Conservation (phyloP, 2,888 invertebrate genomes). For the Gymnocheta viridis region DNA sequence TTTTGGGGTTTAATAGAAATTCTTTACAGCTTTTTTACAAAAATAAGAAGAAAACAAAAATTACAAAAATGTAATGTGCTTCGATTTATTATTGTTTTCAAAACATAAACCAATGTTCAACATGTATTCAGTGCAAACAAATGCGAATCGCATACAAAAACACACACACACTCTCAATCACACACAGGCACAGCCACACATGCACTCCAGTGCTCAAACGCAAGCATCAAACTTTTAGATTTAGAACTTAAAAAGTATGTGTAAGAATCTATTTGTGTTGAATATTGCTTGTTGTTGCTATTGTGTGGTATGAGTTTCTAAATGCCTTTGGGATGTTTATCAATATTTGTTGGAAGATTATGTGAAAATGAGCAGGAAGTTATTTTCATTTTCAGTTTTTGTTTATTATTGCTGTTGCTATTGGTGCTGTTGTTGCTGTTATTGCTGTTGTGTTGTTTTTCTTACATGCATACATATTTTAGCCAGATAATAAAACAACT, state of each 20-base stretch:
- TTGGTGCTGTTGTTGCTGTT: conserved; percentile 6
- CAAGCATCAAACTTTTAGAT: conserved; percentile 20
- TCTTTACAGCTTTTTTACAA: conserved; percentile 15
- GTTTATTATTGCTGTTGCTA: conserved; percentile 36
- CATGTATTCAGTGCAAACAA: conserved; percentile 51
- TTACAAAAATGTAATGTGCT: conserved; percentile 47
- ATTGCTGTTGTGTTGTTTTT: conserved; percentile 5
- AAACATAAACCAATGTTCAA: conserved; percentile 63
- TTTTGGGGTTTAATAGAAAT: conserved; percentile 54
- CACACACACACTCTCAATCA: neutral
- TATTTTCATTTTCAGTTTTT: conserved; percentile 64
- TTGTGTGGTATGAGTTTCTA: conserved; percentile 43
- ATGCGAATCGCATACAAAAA: neutral
- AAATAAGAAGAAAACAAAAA: neutral
- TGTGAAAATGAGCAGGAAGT: conserved; percentile 70
- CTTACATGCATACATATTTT: conserved; percentile 23
- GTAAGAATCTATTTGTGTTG: conserved; percentile 13
- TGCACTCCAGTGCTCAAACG: neutral
- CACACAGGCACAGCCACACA: neutral
- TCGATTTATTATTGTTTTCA: conserved; percentile 63
- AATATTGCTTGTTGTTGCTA: conserved; percentile 4
- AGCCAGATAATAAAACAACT: conserved; percentile 63
- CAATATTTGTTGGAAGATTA: conserved; percentile 69
- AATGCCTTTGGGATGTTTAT: conserved; percentile 70
- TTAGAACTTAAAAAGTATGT: conserved; percentile 42